Evolutionary conservation across 2,888 invertebrate species (phyloP), one percentile per base, ranked within the genome.

Genomic region (Ornithoptera alexandrae): DNA sequence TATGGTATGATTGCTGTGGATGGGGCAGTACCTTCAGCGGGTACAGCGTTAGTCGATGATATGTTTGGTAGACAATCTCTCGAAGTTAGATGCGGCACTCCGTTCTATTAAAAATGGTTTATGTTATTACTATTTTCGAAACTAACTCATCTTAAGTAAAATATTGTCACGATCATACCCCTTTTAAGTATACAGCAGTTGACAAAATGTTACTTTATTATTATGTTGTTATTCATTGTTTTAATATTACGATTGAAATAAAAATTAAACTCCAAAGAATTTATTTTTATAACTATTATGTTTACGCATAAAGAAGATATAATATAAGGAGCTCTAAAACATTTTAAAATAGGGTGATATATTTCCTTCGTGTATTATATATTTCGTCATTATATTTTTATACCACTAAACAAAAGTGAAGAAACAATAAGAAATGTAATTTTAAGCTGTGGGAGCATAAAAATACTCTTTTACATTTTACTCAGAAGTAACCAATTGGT

Each of bases 1-100:
- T 90, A 89, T 65, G 90, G 90, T 0, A 83, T 83, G 22, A 83
- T 90, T 1, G 82, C 82, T 0, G 78, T 90, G 0, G 88, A 90
- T 72, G 90, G 90, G 1, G 74, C 76, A 0, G 73, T 90, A 17
- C 88, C 89, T 1, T 86, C 90, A 0, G 73, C 78, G 61, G 90
- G 90, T 3, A 82, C 81, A 0, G 89, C 88, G 0, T 74, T 83
- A 1, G 87, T 89, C 2, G 73, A 76, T 0, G 77, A 76, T 2
- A 82, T 84, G 46, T 75, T 87, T 7, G 85, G 82, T 0, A 81
- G 80, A 1, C 75, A 76, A 46, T 67, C 76, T 10, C 67, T 75
- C 18, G 76, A 78, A 50, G 74, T 76, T 8, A 39, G 72, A 64
- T 77, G 71, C 77, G 74, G 74, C 30, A 71, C 56, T 53, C 17